phyloP scores from a whole-genome alignment of 2,797 vertebrate genomes.

The Phoxinus dragarum region DNA sequence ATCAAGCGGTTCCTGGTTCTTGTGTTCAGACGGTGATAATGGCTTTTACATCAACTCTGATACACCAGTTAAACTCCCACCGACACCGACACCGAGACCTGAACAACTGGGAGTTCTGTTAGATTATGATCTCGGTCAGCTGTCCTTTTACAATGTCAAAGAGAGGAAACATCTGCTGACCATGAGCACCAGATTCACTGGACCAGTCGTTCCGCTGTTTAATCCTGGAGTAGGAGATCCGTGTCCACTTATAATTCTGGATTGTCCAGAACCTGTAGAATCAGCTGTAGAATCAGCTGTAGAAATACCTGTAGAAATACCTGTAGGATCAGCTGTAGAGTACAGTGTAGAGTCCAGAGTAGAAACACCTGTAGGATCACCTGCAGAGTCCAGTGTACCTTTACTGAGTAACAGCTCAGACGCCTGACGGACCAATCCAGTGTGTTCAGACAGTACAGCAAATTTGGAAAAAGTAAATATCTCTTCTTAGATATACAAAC shows the following conservation, averaged over 20 bases:
- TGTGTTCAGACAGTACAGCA: background rate
- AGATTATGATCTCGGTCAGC: conserved; percentile 45
- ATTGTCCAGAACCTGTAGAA: too few species aligned
- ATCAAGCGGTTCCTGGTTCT: conserved; percentile 66
- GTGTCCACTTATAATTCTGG: conserved; percentile 37
- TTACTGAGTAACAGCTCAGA: background rate
- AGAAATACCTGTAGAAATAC: too few species aligned
- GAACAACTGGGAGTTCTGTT: conserved; percentile 68
- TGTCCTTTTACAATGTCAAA: conserved; percentile 69
- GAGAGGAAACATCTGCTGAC: conserved; percentile 46
- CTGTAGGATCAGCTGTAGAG: background rate
- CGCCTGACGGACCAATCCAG: background rate
- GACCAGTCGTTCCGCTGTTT: conserved; percentile 69
- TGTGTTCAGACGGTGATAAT: conserved; percentile 59
- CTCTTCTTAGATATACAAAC: background rate
- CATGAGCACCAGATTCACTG: conserved; percentile 44
- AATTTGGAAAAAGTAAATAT: background rate
- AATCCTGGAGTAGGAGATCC: conserved; percentile 66
- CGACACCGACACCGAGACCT: background rate
- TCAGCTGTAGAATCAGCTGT: too few species aligned
- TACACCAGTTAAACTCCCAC: background rate
- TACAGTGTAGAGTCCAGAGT: too few species aligned
- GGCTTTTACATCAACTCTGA: conserved; percentile 54
- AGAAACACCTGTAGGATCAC: background rate
- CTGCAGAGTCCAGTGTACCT: background rate